These are phyloP conservation scores for Sebastes iracundus DNA, from an alignment of 2,797 vertebrate genomes.

Conservation along the genomic window DNA sequence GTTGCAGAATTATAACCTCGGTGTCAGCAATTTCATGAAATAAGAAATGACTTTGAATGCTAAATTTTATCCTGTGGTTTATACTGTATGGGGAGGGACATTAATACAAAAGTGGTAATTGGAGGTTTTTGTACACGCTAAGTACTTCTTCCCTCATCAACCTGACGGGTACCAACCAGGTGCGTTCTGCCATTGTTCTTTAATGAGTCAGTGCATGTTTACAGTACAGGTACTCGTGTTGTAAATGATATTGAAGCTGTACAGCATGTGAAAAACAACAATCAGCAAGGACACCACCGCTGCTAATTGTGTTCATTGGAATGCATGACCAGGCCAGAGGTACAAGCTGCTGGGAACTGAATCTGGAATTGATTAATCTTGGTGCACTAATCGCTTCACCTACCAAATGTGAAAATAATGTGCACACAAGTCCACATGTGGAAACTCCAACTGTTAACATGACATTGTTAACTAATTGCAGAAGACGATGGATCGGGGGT, in stretches of 20 bases:
- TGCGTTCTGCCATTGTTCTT: background rate
- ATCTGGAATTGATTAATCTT: conserved; percentile 6
- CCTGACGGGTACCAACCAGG: background rate
- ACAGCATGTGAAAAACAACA: background rate
- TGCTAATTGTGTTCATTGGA: background rate
- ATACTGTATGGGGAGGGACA: too few species aligned
- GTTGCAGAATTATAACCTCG: background rate
- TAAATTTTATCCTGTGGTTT: background rate
- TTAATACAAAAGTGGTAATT: background rate
- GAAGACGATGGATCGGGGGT: background rate
- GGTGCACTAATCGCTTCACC: background rate
- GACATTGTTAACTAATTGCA: background rate
- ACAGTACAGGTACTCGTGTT: background rate
- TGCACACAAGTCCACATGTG: background rate
- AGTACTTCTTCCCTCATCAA: background rate
- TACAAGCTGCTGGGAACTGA: conserved; percentile 5
- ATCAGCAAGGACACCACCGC: background rate
- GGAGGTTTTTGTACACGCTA: background rate
- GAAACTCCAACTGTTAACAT: conserved; percentile 19
- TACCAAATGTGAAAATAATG: conserved; percentile 34
- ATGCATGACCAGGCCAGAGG: background rate
- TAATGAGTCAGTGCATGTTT: background rate
- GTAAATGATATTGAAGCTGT: background rate
- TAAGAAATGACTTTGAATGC: background rate
- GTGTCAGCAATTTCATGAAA: background rate